Percentiles rank a stretch among this genome's conserved stretches.
phyloP scores from a whole-genome alignment of 2,797 vertebrate species.

The Tiaroga cobitis region DNA sequence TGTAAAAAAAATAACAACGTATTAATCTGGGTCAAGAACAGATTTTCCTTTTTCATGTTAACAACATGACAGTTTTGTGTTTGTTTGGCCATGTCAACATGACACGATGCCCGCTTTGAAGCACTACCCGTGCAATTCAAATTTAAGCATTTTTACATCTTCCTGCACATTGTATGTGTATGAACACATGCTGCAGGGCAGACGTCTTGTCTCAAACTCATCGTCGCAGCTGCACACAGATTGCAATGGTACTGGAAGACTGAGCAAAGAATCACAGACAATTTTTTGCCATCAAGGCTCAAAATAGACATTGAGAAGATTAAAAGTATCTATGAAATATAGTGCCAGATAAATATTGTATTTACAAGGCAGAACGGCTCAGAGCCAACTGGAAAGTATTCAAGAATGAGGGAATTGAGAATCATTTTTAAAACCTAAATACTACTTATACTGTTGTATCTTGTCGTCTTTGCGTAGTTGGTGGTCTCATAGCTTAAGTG shows the following conservation, averaged over 20 bases:
- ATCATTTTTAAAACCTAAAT: conserved; percentile 5
- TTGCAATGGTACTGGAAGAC: conserved; percentile 52
- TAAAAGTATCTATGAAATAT: conserved; percentile 33
- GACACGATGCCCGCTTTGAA: neutral
- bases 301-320: conserved; percentile 46
- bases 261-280: conserved; percentile 45
- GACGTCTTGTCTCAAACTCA: conserved; percentile 46
- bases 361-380: neutral
- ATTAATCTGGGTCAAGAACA: neutral
- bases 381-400: neutral
- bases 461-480: conserved; percentile 9
- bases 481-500: conserved; percentile 3
- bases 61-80: neutral
- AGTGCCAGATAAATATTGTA: neutral
- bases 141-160: conserved; percentile 1
- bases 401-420: conserved; percentile 17
- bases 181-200: conserved; percentile 39
- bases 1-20: neutral
- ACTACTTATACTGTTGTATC: neutral
- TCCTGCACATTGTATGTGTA: conserved; percentile 18
- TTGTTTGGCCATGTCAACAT: neutral
- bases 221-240: conserved; percentile 50
- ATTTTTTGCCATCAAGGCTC: conserved; percentile 30
- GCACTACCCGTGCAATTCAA: neutral
- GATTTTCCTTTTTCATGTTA: neutral